A percentile compares a stretch with the other conserved stretches of the same genome.
phyloP scores from a whole-genome alignment of 2,888 invertebrate species.

The Serrognathus titanus region DNA sequence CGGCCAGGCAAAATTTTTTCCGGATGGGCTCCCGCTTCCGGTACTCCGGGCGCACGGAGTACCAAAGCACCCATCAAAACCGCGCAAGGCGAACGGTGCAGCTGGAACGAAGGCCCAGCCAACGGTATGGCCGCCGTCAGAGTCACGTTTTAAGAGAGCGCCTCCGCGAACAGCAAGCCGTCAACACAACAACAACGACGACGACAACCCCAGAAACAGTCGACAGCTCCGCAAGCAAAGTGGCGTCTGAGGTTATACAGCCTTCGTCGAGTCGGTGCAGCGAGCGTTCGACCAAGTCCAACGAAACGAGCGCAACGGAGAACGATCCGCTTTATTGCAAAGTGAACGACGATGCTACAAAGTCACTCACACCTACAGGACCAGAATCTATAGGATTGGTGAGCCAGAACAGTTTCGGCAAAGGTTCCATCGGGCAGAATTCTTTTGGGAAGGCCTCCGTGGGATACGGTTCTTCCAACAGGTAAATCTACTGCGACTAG shows the following conservation, averaged over 20 bases:
- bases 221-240: constrained; percentile 36
- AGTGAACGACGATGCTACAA: constrained; percentile 40
- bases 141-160: constrained; percentile 82
- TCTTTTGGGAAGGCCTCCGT: constrained; percentile 47
- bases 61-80: constrained; percentile 91
- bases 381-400: constrained; percentile 38
- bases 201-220: constrained; percentile 43
- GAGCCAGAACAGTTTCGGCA: constrained; percentile 41
- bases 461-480: constrained; percentile 44
- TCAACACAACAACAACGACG: constrained; percentile 42
- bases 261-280: constrained; percentile 54
- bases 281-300: constrained; percentile 55
- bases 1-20: constrained; percentile 92
- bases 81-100: constrained; percentile 89
- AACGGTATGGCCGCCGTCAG: constrained; percentile 90
- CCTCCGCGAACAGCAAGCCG: constrained; percentile 57
- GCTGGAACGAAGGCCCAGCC: constrained; percentile 95
- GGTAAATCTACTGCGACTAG: constrained; percentile 48
- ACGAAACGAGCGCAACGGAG: constrained; percentile 44
- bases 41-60: constrained; percentile 87
- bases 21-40: constrained; percentile 97
- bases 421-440: constrained; percentile 37
- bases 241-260: constrained; percentile 26
- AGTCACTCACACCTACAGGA: constrained; percentile 31
- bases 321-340: constrained; percentile 43